phyloP scores from a whole-genome alignment of 2,888 invertebrate species.

The Operophtera brumata region DNA sequence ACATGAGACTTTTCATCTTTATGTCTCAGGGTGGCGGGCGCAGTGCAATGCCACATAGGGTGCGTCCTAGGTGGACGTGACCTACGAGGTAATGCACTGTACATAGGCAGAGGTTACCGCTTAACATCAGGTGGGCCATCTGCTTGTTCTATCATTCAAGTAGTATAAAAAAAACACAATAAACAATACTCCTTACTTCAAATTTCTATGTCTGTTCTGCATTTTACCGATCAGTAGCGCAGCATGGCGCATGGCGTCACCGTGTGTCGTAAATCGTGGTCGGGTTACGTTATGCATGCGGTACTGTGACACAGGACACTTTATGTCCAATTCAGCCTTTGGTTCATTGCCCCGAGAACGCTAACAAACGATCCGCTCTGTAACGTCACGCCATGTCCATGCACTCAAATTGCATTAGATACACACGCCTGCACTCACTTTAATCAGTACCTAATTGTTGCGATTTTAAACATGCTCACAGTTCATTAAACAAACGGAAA shows the following conservation, averaged over 20 bases:
- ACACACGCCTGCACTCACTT: constrained; percentile 36
- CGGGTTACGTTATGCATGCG: constrained; percentile 57
- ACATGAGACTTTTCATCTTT: no score
- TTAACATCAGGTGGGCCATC: no score
- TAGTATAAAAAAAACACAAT: no score
- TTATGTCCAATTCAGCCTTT: constrained; percentile 69
- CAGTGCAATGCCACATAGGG: no score
- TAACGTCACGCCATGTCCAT: constrained; percentile 70
- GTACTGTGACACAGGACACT: constrained; percentile 64
- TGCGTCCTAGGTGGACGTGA: no score
- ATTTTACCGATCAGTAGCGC: constrained; percentile 1
- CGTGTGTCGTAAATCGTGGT: constrained; percentile 63
- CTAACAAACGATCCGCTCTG: constrained; percentile 62
- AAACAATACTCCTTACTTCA: no score
- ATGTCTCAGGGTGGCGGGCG: no score
- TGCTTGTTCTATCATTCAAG: no score
- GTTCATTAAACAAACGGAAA: constrained; percentile 31
- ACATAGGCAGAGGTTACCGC: no score
- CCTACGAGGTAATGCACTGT: no score
- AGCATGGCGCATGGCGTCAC: constrained; percentile 34
- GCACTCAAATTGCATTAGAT: constrained; percentile 60
- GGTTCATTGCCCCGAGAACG: constrained; percentile 69
- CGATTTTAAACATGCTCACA: constrained; percentile 29
- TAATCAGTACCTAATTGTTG: constrained; percentile 33
- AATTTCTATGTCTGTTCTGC: no score